Evolutionary conservation across 2,888 invertebrate genomes (phyloP), one percentile per base, ranked within the genome.

Genomic region (Linnaemya tessellans): DNA sequence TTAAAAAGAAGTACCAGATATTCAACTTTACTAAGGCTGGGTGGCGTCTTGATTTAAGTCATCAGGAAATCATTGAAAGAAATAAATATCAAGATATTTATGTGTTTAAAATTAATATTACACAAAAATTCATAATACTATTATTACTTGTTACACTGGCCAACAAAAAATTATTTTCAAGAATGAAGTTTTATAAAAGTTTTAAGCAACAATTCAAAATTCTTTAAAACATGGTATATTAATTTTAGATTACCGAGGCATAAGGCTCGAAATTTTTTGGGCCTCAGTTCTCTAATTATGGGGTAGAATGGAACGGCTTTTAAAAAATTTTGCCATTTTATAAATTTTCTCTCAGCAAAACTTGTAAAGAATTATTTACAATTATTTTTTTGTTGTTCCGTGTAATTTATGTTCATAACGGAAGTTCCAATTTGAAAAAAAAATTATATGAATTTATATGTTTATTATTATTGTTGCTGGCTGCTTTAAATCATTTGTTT

Each of bases 401-500:
- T 60, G 60, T 64, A 25, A 56, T 58, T 38, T 58, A 67, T 58
- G 0, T 22, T 51, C 7, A 38, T 60, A 70, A 70, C 62, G 75
- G 70, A 75, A 75, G 75, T 75, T 35, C 54, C 10, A 68, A 64
- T 62, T 75, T 64, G 11, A 71, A 30, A 30, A 30, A 25, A 54
- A 43, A 65, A 43, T 18, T 18, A 62, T 22, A 70, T 25, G n/a
- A 18, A 22, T 46, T 65, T 54, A 13, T 51, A 64, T 30, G 30
- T 30, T 30, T 30, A 30, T 64, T 56, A 7, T 65, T 78, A n/a
- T 51, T 43, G n/a, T 15, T 46, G 18, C 22, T 30, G 56, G 43
- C 22, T 70, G 78, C 62, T 64, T 41, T 51, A 84, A 84, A 73
- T 68, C 67, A 83, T 74, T 74, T 75, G 68, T 49, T 82, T 75